These are phyloP conservation scores for Carassius gibelio DNA, from an alignment of 2,113 vertebrate species.

Conservation along the genomic window DNA sequence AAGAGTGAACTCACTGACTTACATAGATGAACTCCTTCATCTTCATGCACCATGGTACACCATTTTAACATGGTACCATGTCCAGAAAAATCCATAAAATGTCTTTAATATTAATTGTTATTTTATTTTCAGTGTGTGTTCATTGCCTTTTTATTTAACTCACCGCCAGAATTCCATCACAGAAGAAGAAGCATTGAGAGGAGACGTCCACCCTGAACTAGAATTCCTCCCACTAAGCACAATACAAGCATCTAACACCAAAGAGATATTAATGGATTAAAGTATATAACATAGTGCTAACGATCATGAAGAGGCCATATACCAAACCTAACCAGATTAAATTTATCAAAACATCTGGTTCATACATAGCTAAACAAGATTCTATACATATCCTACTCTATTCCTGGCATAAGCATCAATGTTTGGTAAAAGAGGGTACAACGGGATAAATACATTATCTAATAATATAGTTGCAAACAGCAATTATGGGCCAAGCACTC, in stretches of 20 bases:
- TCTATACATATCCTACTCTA: not conserved
- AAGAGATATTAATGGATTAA: not conserved
- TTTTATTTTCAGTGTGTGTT: not conserved
- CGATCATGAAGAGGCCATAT: not conserved
- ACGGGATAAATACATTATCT: not conserved
- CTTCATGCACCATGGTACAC: not conserved
- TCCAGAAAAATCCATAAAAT: not conserved
- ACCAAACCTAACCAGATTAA: not conserved
- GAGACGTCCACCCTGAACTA: conserved; percentile 60
- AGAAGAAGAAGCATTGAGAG: conserved; percentile 78
- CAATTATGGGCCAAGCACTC: too few species aligned
- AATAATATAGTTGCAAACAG: not conserved
- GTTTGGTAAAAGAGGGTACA: not conserved
- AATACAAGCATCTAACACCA: conserved; percentile 78
- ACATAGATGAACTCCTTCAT: not conserved
- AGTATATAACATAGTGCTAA: not conserved
- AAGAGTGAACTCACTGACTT: not conserved
- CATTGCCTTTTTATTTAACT: conserved; percentile 60
- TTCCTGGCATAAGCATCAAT: not conserved
- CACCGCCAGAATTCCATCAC: conserved; percentile 92
- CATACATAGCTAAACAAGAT: not conserved
- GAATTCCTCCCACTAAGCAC: conserved; percentile 73
- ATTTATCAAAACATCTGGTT: not conserved
- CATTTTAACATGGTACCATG: not conserved
- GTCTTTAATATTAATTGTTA: not conserved